phyloP scores from a whole-genome alignment of 1,140 invertebrate genomes.

The Subanguina moxae region DNA sequence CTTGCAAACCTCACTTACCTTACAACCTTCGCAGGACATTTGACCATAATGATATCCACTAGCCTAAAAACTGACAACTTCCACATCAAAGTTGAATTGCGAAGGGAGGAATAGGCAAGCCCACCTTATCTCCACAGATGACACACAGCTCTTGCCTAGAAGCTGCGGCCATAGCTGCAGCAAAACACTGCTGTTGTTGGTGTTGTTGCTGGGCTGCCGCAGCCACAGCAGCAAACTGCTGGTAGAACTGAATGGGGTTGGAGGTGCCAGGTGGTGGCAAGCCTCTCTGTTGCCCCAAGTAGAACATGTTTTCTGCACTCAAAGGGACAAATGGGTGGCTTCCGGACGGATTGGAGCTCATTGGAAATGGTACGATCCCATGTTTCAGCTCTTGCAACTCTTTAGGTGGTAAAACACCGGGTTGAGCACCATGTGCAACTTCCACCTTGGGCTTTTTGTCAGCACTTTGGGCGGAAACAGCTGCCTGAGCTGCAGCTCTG shows the following conservation, averaged over 20 bases:
- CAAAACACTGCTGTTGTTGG: background rate
- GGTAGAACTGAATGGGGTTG: conserved; percentile 1
- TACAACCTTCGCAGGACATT: conserved; percentile 13
- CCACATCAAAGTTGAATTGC: background rate
- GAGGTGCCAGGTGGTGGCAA: too few relatives aligned
- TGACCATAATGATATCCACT: conserved; percentile 12
- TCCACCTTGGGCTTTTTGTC: background rate
- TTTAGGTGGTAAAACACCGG: background rate
- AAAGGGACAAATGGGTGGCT: too few relatives aligned
- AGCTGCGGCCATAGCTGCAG: background rate
- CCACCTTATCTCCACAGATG: conserved; percentile 12
- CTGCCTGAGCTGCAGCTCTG: background rate
- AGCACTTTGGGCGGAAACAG: background rate
- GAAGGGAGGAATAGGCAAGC: background rate
- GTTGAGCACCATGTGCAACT: background rate
- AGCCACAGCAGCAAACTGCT: background rate
- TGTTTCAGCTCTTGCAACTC: background rate
- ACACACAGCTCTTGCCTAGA: conserved; percentile 3
- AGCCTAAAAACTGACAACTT: conserved; percentile 5
- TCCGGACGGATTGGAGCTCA: background rate
- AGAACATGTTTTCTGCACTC: too few relatives aligned
- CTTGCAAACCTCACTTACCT: background rate
- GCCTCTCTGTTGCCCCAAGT: too few relatives aligned
- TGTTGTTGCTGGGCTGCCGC: conserved; percentile 6
- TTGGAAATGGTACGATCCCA: background rate